Evolutionary conservation across 2,113 vertebrate genomes (phyloP).

Genomic region (Indicator indicator): DNA sequence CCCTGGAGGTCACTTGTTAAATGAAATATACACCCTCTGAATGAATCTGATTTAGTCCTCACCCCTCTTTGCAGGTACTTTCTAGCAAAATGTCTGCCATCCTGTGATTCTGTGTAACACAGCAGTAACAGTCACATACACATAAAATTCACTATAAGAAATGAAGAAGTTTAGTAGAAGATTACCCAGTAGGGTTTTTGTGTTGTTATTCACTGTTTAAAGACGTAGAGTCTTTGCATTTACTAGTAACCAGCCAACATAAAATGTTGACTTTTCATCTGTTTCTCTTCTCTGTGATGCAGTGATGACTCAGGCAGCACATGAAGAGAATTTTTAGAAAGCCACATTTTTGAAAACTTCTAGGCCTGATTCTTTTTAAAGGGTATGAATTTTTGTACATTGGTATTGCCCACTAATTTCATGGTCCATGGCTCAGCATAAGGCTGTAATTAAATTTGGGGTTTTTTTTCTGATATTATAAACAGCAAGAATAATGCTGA

Average conservation of each 20-base stretch:
- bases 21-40: not conserved
- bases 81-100: not conserved
- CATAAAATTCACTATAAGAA: not conserved
- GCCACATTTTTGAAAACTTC: not conserved
- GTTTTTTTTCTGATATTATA: slow-evolving; percentile 40
- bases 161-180: not conserved
- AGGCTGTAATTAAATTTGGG: slow-evolving; percentile 74
- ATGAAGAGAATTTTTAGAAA: slow-evolving; percentile 6
- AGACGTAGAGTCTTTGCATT: not conserved
- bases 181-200: not conserved
- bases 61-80: not conserved
- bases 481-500: slow-evolving; percentile 53
- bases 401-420: slow-evolving; percentile 72
- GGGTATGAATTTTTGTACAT: slow-evolving; percentile 28
- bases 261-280: not conserved
- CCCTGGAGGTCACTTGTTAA: not conserved
- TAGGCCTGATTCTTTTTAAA: slow-evolving; percentile 35
- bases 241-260: not conserved
- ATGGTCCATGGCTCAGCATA: slow-evolving; percentile 70
- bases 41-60: not conserved
- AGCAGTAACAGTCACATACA: not conserved
- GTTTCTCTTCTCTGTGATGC: not conserved
- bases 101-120: not conserved
- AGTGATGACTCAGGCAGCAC: not conserved
- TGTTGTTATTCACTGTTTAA: not conserved